Base-by-base conservation (phyloP, 2,797 vertebrate species). In the Anomalospiza imberbis region DNA sequence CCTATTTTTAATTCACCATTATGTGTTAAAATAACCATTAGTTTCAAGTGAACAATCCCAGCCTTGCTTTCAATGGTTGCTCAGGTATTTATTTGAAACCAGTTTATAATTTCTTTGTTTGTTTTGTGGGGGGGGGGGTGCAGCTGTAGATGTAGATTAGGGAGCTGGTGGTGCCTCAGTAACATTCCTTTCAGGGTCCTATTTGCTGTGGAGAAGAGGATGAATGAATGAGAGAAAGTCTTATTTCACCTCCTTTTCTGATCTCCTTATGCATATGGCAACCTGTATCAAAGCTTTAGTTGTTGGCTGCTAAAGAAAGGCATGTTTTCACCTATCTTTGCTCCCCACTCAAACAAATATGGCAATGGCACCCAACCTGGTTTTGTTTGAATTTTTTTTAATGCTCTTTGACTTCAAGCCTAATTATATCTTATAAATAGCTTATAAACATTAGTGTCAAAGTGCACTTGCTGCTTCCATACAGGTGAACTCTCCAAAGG, bases 1-100 rank as follows among this genome's bases (percentile, higher is more conserved):
- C 70, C 72, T 95, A 95, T 95, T 97, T 97, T 96, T 97, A 94
- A 96, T 93, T 97, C 86, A 93, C 70, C 92, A 92, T 96, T 96
- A 94, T 87, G 92, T 96, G 93, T 97, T 96, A 96, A 98, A 97
- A 91, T 92, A 92, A 72, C 83, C 53, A 68, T 92, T 85, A 91
- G 26, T 57, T 92, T 91, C 21, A 62, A 84, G 62, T 62, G 74
- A 91, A 88, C 75, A 93, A 93, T 94, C 54, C 19, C 57, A 80
- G 50, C 63, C 32, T 96, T 93, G 91, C 96, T 94, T 85, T 65
- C 67, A 88, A 61, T 82, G 85, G 74, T 91, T 85, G 53, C 61
- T 91, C 60, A 57, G 76, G 67, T 93, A 88, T 94, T 88, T 88
- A 32, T 90, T 88, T 71, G 74, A 63, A 88, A 73, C 60, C 83